Conservation (phyloP, 2,113 vertebrate species). For the Spizaetus ornatus region DNA sequence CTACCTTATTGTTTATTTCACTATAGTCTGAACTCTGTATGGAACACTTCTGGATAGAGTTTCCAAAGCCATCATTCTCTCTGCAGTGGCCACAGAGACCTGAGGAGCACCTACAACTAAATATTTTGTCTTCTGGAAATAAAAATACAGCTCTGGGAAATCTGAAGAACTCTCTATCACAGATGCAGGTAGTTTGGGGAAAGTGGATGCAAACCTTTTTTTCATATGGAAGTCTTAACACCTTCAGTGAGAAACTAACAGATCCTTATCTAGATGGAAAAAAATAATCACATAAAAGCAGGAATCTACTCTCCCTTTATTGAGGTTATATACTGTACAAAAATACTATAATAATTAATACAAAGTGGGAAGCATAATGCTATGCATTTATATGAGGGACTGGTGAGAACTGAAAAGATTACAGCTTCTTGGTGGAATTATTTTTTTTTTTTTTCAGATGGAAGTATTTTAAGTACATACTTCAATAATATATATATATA, state of each 20-base stretch:
- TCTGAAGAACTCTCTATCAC: neutral
- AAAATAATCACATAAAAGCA: neutral
- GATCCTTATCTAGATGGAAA: neutral
- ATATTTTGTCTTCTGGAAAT: neutral
- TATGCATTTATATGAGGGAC: neutral
- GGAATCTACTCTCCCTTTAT: neutral
- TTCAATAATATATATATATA: neutral
- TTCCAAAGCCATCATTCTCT: neutral
- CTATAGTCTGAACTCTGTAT: neutral
- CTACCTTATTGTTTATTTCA: neutral
- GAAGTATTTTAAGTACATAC: neutral
- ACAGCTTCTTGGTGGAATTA: neutral
- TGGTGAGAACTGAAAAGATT: neutral
- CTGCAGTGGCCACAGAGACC: neutral
- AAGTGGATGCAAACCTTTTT: neutral
- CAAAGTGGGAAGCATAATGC: neutral
- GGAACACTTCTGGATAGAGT: neutral
- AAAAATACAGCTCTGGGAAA: neutral
- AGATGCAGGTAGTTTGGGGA: neutral
- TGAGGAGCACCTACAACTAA: neutral
- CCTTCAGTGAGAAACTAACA: neutral
- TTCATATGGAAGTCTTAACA: neutral
- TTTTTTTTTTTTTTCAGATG: neutral
- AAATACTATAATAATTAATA: neutral
- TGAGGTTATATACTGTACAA: neutral